Conservation (phyloP, 2,888 invertebrate genomes). For the Onthophagus sagittarius region DNA sequence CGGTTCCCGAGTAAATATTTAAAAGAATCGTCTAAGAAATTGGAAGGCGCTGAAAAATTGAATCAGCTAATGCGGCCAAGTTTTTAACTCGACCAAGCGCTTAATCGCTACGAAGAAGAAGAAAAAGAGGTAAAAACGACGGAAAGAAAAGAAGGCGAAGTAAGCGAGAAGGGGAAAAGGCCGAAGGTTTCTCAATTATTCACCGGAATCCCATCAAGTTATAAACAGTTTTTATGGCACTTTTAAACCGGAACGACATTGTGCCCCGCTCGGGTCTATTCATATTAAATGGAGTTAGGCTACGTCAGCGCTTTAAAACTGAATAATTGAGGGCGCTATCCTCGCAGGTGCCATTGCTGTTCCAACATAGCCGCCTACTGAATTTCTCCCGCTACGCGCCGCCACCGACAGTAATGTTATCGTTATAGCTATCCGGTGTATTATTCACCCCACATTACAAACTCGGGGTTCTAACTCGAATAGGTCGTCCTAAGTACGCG, state of each 20-base stretch:
- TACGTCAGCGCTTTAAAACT: slow-evolving; percentile 45
- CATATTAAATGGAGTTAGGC: slow-evolving; percentile 48
- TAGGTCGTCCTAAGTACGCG: not conserved
- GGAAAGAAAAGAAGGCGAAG: not conserved
- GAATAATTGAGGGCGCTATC: slow-evolving; percentile 46
- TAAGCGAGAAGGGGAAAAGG: slow-evolving; percentile 5
- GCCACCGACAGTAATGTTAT: slow-evolving; percentile 32
- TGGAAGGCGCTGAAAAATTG: slow-evolving; percentile 16
- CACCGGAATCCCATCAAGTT: slow-evolving; percentile 34
- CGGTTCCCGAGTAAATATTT: not conserved
- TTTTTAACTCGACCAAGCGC: slow-evolving; percentile 19
- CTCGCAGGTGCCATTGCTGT: slow-evolving; percentile 45
- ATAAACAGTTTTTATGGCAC: slow-evolving; percentile 37
- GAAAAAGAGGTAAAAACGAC: not conserved
- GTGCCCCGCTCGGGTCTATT: slow-evolving; percentile 44
- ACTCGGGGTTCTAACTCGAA: slow-evolving; percentile 19
- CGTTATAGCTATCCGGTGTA: slow-evolving; percentile 32
- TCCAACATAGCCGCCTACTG: not conserved
- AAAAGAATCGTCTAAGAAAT: not conserved
- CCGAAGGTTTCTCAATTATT: slow-evolving; percentile 32
- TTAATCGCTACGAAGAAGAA: slow-evolving; percentile 24
- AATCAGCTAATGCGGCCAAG: slow-evolving; percentile 13
- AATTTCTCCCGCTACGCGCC: slow-evolving; percentile 19
- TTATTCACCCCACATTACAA: slow-evolving; percentile 41
- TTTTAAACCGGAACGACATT: slow-evolving; percentile 37